Conservation (phyloP, 64 coral and sea anemone genomes). For the Stylophora pistillata region DNA sequence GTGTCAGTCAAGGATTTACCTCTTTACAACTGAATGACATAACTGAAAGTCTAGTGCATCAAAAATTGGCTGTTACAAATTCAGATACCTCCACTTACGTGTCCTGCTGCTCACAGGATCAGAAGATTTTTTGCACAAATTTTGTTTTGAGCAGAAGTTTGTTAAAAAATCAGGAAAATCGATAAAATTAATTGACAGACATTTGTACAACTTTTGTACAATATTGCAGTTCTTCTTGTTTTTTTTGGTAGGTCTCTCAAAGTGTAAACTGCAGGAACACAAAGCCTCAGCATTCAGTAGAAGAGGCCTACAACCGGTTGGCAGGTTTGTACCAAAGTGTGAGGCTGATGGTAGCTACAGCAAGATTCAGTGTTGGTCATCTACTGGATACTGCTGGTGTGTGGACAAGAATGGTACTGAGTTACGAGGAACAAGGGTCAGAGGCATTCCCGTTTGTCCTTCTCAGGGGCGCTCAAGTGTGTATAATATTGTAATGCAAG, state of each 20-base stretch:
- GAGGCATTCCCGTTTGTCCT: slow-evolving; percentile 65
- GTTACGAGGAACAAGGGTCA: slow-evolving; percentile 56
- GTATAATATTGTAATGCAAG: not conserved
- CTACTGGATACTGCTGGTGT: slow-evolving; percentile 96
- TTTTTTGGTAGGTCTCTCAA: slow-evolving; percentile 27
- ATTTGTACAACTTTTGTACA: too few species aligned
- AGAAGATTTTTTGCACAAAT: too few species aligned
- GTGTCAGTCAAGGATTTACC: too few species aligned
- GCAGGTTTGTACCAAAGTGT: slow-evolving; percentile 86
- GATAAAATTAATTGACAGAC: too few species aligned
- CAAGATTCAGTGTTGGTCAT: slow-evolving; percentile 83
- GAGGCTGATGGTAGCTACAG: slow-evolving; percentile 60
- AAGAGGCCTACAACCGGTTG: slow-evolving; percentile 65
- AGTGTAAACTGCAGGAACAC: slow-evolving; percentile 66
- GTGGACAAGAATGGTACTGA: slow-evolving; percentile 64
- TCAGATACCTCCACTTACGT: too few species aligned
- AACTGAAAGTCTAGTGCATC: too few species aligned
- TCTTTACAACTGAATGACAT: too few species aligned
- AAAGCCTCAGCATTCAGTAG: slow-evolving; percentile 58
- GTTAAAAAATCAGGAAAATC: too few species aligned
- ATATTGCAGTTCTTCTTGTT: too few species aligned
- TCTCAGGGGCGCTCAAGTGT: slow-evolving; percentile 22
- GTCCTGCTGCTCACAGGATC: too few species aligned
- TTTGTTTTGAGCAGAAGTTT: too few species aligned
- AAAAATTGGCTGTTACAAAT: too few species aligned